phyloP scores from a whole-genome alignment of 2,888 invertebrate species.

The Oxycera nigricornis region DNA sequence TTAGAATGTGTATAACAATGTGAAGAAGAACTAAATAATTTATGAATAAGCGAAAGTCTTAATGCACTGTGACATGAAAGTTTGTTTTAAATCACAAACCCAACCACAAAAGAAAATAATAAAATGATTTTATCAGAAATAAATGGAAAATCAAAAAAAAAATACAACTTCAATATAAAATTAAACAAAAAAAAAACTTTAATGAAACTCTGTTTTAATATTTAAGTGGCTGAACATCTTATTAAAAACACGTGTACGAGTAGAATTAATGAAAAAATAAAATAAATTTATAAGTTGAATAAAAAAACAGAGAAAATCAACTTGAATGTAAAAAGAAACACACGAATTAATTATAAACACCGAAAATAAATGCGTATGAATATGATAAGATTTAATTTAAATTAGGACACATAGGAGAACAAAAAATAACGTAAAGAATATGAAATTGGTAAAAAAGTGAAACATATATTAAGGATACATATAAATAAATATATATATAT shows the following conservation, averaged over 20 bases:
- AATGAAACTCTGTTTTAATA: neutral
- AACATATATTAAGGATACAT: neutral
- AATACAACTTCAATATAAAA: constrained; percentile 22
- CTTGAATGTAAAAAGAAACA: constrained; percentile 4
- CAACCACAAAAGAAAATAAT: neutral
- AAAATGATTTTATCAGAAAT: neutral
- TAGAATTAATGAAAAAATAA: neutral
- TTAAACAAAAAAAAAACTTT: neutral
- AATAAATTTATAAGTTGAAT: neutral
- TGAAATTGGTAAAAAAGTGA: neutral
- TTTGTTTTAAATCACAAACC: neutral
- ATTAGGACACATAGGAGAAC: neutral
- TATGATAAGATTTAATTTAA: constrained; percentile 19
- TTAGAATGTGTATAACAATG: too few relatives aligned
- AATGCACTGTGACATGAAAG: constrained; percentile 2
- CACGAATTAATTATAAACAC: neutral
- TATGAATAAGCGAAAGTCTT: constrained; percentile 1
- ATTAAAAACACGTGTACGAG: neutral
- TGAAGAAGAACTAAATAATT: neutral
- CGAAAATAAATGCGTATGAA: constrained; percentile 1
- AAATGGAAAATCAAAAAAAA: constrained; percentile 11
- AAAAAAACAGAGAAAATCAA: constrained; percentile 25
- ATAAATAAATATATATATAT: constrained; percentile 8
- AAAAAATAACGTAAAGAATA: neutral
- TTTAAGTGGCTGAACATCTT: neutral